These are phyloP conservation scores for Atractosteus spatula DNA, from an alignment of 2,113 vertebrate genomes.

Conservation along the genomic window DNA sequence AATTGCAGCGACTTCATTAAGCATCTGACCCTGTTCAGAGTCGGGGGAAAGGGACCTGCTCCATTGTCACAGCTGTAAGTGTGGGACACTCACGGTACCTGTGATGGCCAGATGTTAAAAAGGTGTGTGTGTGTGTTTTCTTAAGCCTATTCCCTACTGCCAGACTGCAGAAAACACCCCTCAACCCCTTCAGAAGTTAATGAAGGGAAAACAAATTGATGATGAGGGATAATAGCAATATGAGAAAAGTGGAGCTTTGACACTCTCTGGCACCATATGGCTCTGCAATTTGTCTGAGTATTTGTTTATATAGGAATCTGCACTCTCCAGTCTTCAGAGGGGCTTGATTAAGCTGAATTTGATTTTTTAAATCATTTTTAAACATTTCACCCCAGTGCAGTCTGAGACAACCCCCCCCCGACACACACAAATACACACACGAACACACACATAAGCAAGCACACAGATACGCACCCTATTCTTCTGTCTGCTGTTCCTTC, in stretches of 20 bases:
- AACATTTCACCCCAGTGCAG: background rate
- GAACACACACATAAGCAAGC: background rate
- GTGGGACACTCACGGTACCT: background rate
- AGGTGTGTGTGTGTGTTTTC: background rate
- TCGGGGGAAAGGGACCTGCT: slow-evolving; percentile 19
- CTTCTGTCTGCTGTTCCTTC: background rate
- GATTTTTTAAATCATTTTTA: slow-evolving; percentile 15
- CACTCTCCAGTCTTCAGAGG: background rate
- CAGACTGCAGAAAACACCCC: background rate
- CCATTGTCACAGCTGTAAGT: slow-evolving; percentile 1
- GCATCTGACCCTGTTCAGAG: slow-evolving; percentile 56
- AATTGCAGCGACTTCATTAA: slow-evolving; percentile 68
- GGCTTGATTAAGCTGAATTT: slow-evolving; percentile 13
- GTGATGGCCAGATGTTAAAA: slow-evolving; percentile 8
- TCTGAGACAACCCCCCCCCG: background rate
- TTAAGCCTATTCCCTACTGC: background rate
- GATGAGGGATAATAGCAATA: slow-evolving; percentile 6
- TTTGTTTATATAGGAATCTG: background rate
- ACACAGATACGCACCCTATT: background rate
- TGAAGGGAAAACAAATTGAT: slow-evolving; percentile 22
- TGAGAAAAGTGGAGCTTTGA: slow-evolving; percentile 2
- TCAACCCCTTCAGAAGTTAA: slow-evolving; percentile 1
- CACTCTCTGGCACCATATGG: slow-evolving; percentile 16
- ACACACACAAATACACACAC: background rate
- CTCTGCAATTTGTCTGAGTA: slow-evolving; percentile 10